Evolutionary conservation across 92 coral and sea anemone species (phyloP), one percentile per base, ranked within the genome.

Genomic region (Zoanthus sansibaricus): DNA sequence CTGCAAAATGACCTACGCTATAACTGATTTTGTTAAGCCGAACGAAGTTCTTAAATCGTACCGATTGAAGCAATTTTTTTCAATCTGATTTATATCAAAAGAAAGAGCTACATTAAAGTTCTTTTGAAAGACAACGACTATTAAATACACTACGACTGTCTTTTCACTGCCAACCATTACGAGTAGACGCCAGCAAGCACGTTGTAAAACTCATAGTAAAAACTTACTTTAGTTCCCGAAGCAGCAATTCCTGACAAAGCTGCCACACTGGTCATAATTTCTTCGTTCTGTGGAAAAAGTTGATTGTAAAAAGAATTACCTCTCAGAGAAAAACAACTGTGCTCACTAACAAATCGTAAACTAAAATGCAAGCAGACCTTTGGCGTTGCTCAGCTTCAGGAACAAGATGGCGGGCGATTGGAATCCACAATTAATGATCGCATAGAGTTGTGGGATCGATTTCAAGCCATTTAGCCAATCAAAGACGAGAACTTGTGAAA

Each of bases 201-300:
- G 15, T 67, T 9, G 9, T 67, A 68, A 70, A 62, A 47, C 54
- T 10, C 54, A 66, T 14, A 55, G 46, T 46, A 32, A 74, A 58
- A 76, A 76, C 89, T 83, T 83, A 95, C 98, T 95, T 95, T 95
- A 61, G 93, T 93, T 95, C 98, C 98, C 83, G 94, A 89, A 76
- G 94, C 88, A 94, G 94, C 90, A 71, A 95, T 83, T 94, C 98
- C 98, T 88, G 98, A 92, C 82, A 94, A 87, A 75, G 98, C 98
- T 76, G 98, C 98, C 88, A 94, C 98, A 91, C 96, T 94, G 77
- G 98, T 93, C 98, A 94, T 94, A 94, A 89, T 94, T 90, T 93
- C 89, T 86, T 80, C 82, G 87, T 84, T 83, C 89, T 78, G 87
- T 37, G 75, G 92, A 83, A 70, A 87, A 69, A 51, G 86, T 86